Conservation (phyloP, 2,797 vertebrate genomes). For the Coregonus suidteri region DNA sequence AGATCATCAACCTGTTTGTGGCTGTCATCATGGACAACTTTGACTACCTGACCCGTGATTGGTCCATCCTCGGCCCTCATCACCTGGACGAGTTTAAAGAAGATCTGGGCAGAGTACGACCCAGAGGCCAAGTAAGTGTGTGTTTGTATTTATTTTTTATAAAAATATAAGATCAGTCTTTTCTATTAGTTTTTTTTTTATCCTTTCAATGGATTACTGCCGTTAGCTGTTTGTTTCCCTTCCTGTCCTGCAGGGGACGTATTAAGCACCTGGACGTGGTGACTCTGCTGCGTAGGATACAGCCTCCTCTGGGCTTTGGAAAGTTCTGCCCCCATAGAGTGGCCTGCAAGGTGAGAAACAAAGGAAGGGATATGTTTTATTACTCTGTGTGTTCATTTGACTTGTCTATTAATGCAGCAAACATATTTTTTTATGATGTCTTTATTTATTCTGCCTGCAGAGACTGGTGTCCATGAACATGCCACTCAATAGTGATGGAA, state of each 20-base stretch:
- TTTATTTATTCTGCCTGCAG: constrained; percentile 61
- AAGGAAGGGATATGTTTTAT: neutral
- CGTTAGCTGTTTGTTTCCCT: neutral
- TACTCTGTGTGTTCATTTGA: neutral
- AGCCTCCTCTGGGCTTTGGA: constrained; percentile 91
- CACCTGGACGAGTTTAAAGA: constrained; percentile 95
- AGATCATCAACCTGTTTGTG: constrained; percentile 97
- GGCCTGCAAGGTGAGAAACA: constrained; percentile 86
- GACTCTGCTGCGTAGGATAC: constrained; percentile 89
- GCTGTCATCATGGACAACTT: constrained; percentile 99
- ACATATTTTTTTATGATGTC: too few relatives aligned
- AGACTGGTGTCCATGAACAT: constrained; percentile 95
- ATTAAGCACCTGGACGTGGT: constrained; percentile 96
- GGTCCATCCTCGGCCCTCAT: constrained; percentile 94
- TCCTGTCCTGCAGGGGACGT: constrained; percentile 78
- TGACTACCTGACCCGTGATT: constrained; percentile 93
- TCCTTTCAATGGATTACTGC: too few relatives aligned
- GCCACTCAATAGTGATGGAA: constrained; percentile 93
- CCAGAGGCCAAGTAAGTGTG: constrained; percentile 89
- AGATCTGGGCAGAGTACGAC: constrained; percentile 95
- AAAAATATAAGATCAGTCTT: neutral
- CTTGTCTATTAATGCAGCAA: neutral
- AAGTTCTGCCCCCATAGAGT: constrained; percentile 95
- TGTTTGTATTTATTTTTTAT: neutral
- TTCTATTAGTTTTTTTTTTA: neutral